phyloP scores from a whole-genome alignment of 2,888 invertebrate genomes.

The Lottia gigantea region DNA sequence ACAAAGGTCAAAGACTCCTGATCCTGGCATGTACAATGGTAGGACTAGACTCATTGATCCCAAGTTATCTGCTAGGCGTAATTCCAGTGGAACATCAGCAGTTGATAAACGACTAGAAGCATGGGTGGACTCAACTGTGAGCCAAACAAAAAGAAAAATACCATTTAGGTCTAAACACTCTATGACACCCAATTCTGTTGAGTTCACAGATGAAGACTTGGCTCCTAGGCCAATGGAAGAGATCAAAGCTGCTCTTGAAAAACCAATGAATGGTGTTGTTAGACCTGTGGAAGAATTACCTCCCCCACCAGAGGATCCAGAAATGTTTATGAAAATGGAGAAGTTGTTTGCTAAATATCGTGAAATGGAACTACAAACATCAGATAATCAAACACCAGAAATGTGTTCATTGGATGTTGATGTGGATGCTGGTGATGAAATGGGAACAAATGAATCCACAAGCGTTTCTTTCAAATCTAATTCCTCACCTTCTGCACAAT shows the following conservation, averaged over 20 bases:
- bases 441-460: slow-evolving; percentile 1
- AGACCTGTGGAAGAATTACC: slow-evolving; percentile 45
- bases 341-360: slow-evolving; percentile 59
- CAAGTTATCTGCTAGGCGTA: slow-evolving; percentile 27
- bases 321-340: slow-evolving; percentile 62
- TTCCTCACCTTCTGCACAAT: slow-evolving; percentile 27
- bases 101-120: slow-evolving; percentile 49
- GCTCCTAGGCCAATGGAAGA: slow-evolving; percentile 52
- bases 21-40: slow-evolving; percentile 27
- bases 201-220: slow-evolving; percentile 40
- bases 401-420: slow-evolving; percentile 21
- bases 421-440: slow-evolving; percentile 28
- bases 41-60: slow-evolving; percentile 42
- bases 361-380: slow-evolving; percentile 52
- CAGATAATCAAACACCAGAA: slow-evolving; percentile 51
- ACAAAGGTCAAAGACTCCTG: slow-evolving; percentile 25
- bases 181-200: slow-evolving; percentile 50
- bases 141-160: slow-evolving; percentile 43
- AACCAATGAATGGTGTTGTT: slow-evolving; percentile 38
- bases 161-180: slow-evolving; percentile 34
- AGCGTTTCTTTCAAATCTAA: background rate
- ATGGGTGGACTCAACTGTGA: slow-evolving; percentile 54
- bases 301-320: slow-evolving; percentile 60
- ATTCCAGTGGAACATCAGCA: background rate
- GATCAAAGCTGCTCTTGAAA: slow-evolving; percentile 48